Conservation (phyloP, 2,888 invertebrate species). For the Proisotoma minuta region DNA sequence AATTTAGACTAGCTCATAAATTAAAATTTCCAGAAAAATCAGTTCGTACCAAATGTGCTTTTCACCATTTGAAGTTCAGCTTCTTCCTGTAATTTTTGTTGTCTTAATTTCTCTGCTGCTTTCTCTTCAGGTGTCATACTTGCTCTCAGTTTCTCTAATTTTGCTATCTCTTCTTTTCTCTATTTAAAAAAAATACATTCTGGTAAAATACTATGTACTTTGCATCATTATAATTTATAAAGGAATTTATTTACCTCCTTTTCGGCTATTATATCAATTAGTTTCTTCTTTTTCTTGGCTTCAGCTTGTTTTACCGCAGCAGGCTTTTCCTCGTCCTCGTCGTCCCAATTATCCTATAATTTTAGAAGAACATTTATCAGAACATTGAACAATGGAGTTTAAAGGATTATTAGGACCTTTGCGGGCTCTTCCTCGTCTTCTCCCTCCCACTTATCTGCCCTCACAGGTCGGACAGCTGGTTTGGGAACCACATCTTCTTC, state of each 20-base stretch:
- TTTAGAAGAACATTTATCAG: background rate
- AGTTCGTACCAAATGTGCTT: conserved; percentile 72
- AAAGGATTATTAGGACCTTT: conserved; percentile 24
- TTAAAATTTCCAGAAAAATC: background rate
- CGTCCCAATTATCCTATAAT: conserved; percentile 87
- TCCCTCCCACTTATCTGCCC: conserved; percentile 42
- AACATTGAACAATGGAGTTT: background rate
- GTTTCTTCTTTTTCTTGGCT: conserved; percentile 67
- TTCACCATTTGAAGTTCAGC: conserved; percentile 79
- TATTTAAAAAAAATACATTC: no score
- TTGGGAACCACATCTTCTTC: conserved; percentile 19
- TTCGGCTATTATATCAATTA: conserved; percentile 78
- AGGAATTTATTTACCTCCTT: conserved; percentile 64
- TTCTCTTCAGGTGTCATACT: conserved; percentile 69
- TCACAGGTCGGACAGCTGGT: conserved; percentile 13
- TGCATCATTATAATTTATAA: conserved; percentile 8
- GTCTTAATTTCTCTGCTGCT: conserved; percentile 67
- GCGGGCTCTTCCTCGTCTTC: conserved; percentile 43
- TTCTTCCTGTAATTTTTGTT: conserved; percentile 79
- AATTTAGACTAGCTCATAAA: no score
- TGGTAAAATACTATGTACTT: conserved; percentile 8
- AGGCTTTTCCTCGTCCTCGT: conserved; percentile 71
- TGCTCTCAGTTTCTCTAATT: conserved; percentile 26
- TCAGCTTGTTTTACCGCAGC: conserved; percentile 51
- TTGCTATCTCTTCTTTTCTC: background rate